Evolutionary conservation across 2,113 vertebrate species (phyloP), one percentile per base, ranked within the genome.

Genomic region (Xenopus laevis): DNA sequence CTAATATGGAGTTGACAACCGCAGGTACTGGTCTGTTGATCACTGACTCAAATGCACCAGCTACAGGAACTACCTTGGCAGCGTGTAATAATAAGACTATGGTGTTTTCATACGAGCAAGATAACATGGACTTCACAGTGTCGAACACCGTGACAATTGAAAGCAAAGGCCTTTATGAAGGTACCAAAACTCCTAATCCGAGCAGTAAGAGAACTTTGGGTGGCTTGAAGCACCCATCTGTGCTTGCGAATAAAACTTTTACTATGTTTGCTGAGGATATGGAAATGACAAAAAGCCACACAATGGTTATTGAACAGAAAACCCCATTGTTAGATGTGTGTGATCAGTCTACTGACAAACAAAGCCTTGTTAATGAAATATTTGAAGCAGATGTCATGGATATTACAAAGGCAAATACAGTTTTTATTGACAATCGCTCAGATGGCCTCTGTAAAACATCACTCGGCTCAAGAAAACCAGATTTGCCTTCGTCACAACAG

Each of bases 1-100:
- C 79, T 66, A 84, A 87, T 20, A 84, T 88, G 84, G 87, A 87
- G n/a, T 78, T 84, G 60, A 88, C 84, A 3, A 21, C 10, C 3
- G 12, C 3, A 13, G 27, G 50, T 40, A 10, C 23, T 55, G 4
- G 15, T 79, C 78, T 63, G 60, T 77, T 23, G 81, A 83, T 80
- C 72, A 77, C 11, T 50, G 10, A 16, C 50, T n/a, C 40, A 46
- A 59, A 60, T 11, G 13, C 12, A 23, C 40, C 15, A 40, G 8
- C 33, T 33, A 33, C 44, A 17, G 40, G 5, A 33, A 63, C 18
- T 4, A 12, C 1, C 1, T 13, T 30, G 66, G 71, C 79, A 46
- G 78, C 81, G 76, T 50, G 15, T 13, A 50, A 12, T 50, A 10
- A 50, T 50, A 50, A 50, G 15, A 50, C 47, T 9, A 79, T 82